These are phyloP conservation scores for Montipora sp. DNA, from an alignment of 64 coral and sea anemone species.

Conservation along the genomic window DNA sequence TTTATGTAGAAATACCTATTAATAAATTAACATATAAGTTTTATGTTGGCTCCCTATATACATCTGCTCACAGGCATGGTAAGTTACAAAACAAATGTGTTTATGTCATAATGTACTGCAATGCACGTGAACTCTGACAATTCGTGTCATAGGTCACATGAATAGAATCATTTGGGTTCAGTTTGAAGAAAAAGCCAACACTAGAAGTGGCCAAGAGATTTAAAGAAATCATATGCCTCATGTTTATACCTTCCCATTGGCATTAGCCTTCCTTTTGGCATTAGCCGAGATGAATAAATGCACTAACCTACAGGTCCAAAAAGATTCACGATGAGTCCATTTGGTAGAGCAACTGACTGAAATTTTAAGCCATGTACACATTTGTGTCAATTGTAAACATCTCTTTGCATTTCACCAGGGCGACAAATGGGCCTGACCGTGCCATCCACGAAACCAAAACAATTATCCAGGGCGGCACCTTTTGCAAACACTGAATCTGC, in stretches of 20 bases:
- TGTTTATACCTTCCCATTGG: slow-evolving; percentile 4
- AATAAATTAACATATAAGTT: slow-evolving; percentile 2
- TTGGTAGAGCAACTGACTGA: slow-evolving; percentile 11
- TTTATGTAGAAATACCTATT: slow-evolving; percentile 18
- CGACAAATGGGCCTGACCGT: background rate
- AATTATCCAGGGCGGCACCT: background rate
- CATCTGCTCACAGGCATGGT: background rate
- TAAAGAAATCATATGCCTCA: slow-evolving; percentile 12
- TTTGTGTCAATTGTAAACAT: background rate
- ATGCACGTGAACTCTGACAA: slow-evolving; percentile 6
- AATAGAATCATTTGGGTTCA: slow-evolving; percentile 7
- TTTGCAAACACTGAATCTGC: background rate
- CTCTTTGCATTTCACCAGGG: background rate
- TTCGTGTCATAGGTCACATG: background rate
- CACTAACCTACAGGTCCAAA: slow-evolving; percentile 20
- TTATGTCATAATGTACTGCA: background rate
- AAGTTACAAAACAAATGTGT: slow-evolving; percentile 1
- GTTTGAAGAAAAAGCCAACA: slow-evolving; percentile 12
- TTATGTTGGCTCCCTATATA: background rate
- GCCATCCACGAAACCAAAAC: too few species aligned
- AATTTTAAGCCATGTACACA: slow-evolving; percentile 18
- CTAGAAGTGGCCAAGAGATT: slow-evolving; percentile 13
- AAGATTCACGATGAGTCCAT: slow-evolving; percentile 12
- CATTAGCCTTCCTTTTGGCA: background rate
- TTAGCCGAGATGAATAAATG: slow-evolving; percentile 1